Percentiles rank a stretch among this genome's conserved stretches.
Evolutionary conservation across 2,888 invertebrate species (phyloP).

Genomic region (Conistra vaccinii): DNA sequence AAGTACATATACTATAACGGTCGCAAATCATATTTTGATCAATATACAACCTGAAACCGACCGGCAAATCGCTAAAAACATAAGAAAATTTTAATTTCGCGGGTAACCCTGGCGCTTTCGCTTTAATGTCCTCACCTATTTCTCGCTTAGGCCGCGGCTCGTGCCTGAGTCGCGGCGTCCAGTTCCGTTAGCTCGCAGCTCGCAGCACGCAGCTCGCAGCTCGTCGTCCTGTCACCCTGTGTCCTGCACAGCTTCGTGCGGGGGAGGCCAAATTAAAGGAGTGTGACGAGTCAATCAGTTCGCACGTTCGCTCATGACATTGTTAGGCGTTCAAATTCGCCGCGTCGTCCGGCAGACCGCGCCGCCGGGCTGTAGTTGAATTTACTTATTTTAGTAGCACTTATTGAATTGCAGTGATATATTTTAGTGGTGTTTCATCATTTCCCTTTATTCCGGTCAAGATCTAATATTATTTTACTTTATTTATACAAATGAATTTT

Average conservation of each 20-base stretch:
- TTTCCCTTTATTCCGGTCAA: conserved; percentile 47
- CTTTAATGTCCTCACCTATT: background rate
- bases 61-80: background rate
- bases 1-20: background rate
- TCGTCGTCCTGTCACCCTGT: background rate
- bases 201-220: too few relatives aligned
- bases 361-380: conserved; percentile 36
- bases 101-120: background rate
- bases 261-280: conserved; percentile 51
- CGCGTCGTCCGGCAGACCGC: conserved; percentile 13
- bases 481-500: conserved; percentile 37
- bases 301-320: conserved; percentile 19
- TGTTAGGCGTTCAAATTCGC: conserved; percentile 47
- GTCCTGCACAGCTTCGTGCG: background rate
- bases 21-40: background rate
- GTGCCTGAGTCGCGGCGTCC: background rate
- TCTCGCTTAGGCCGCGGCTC: conserved; percentile 4
- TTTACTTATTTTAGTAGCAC: conserved; percentile 66
- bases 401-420: conserved; percentile 70
- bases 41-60: too few relatives aligned
- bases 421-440: conserved; percentile 54
- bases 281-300: conserved; percentile 43
- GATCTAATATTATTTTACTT: conserved; percentile 46
- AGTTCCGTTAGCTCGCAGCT: background rate
- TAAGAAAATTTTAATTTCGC: background rate